Base-by-base conservation (phyloP, 2,888 invertebrate genomes). In the Dastarcus helophoroides region DNA sequence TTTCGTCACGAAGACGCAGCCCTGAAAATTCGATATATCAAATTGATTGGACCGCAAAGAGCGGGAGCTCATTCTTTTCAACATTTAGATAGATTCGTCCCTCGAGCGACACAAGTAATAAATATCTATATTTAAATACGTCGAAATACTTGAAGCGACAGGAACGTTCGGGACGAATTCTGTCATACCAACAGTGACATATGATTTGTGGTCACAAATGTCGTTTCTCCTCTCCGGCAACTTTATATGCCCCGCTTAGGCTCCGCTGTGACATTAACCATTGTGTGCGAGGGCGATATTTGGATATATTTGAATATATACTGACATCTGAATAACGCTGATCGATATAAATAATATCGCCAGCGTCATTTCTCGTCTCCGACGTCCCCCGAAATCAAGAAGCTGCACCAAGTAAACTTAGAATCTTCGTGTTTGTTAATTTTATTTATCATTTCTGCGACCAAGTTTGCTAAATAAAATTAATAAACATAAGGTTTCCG, bases 121-220 rank as follows among this genome's bases (percentile, higher is more conserved):
- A 42, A 47, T 44, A 47, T 46, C 47, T 40, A 41, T 43, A 48
- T 49, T 47, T 48, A 48, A 48, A 48, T 46, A 40, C 44, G 39
- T 50, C 48, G 46, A 43, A 47, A 46, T 47, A 46, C 49, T 47
- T 49, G 43, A 40, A 35, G 38, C 31, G n/a, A n/a, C n/a, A 37
- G 42, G 41, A 41, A 43, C 43, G 42, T 48, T 51, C 50, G 49
- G 50, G 49, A 51, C 48, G 44, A 43, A 40, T 39, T 36, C 46
- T 50, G 51, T 51, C 51, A 45, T 44, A 40, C 42, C 40, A 47
- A 47, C 47, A 48, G 50, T 54, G 53, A 54, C 56, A 47, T 54
- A 54, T 56, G 56, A 55, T 56, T 55, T 56, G 56, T 54, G 54
- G 54, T 51, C 47, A 42, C 43, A 47, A 50, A 50, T 49, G 49